Evolutionary conservation across 1,140 invertebrate species (phyloP).

Genomic region (Pentalonia nigronervosa): DNA sequence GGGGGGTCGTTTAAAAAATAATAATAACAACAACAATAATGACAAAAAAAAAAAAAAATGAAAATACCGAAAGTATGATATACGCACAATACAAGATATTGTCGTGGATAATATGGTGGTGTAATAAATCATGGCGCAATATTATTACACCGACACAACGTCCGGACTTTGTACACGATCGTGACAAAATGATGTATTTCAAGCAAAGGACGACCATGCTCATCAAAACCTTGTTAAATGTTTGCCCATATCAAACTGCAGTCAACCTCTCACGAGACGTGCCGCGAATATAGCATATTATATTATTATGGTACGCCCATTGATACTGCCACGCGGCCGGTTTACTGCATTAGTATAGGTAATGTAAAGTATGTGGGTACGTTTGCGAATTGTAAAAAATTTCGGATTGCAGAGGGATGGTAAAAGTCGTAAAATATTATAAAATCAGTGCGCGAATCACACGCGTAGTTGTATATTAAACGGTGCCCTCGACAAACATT

Average conservation of each 20-base stretch:
- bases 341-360: background rate
- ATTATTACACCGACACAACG: background rate
- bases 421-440: background rate
- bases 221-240: constrained; percentile 15
- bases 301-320: background rate
- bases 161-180: background rate
- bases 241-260: background rate
- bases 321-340: background rate
- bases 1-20: constrained; percentile 17
- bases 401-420: background rate
- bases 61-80: background rate
- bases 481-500: too few species aligned
- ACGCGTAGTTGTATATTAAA: background rate
- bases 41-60: background rate
- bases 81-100: background rate
- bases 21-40: background rate
- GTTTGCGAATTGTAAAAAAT: background rate
- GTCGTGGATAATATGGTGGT: background rate
- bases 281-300: background rate
- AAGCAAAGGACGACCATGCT: background rate
- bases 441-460: background rate
- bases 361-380: too few species aligned
- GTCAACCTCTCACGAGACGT: background rate
- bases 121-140: background rate
- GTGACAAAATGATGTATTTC: constrained; percentile 24